Evolutionary conservation across 2,888 invertebrate genomes (phyloP), one percentile per base, ranked within the genome.

Genomic region (Nomada fucata): DNA sequence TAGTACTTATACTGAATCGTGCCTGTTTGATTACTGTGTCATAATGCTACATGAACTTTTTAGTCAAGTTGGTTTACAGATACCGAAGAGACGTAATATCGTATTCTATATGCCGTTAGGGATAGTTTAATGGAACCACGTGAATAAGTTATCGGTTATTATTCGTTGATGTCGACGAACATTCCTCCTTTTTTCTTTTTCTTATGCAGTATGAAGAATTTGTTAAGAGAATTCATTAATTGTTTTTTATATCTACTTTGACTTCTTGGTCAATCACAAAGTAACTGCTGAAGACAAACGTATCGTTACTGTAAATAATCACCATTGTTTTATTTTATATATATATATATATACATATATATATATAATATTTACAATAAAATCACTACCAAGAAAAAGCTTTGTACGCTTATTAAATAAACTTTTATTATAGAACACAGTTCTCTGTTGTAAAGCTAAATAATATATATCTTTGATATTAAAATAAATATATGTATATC

Each of bases 291-390:
- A 68, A 60, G 18, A 2, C n/a, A 59, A 67, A 69, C 63, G 52
- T 73, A 59, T 64, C 75, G 64, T 78, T 71, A 52, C 36, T 82
- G 68, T 70, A 81, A 74, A 74, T 76, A 68, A 29, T 75, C 61
- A 82, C 72, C 53, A 72, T 76, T 76, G 59, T 73, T 82, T 86
- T 86, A 80, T 88, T 88, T 88, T 88, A 83, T 86, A 86, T 79
- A 76, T 70, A 60, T 60, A 83, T 86, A 86, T 79, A 76, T 70
- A 60, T 60, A 84, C 84, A 82, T 86, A 86, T 79, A 76, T 70
- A 60, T 60, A 60, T 44, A 81, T 57, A 64, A 65, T 69, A 86
- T 88, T 86, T 88, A 81, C 76, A 87, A 86, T 84, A 88, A 86
- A 83, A 73, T 65, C 59, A 80, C 71, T 86, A 74, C 75, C 73